These are phyloP conservation scores for Arothron firmamentum DNA, from an alignment of 2,113 vertebrate species.

Conservation along the genomic window DNA sequence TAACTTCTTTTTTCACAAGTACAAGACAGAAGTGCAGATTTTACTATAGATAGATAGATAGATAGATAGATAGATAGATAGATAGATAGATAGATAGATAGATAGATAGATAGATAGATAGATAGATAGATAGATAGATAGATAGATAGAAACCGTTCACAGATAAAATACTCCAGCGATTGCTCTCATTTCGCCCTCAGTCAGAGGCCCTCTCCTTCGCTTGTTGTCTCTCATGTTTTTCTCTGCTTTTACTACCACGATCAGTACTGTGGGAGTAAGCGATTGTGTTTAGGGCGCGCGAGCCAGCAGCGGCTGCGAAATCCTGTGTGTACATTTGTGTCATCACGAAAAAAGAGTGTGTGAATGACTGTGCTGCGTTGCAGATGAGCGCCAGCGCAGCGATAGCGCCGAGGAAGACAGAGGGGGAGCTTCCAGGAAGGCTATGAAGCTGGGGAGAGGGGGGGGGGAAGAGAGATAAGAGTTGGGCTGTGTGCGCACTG, in stretches of 20 bases:
- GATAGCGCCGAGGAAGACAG: slow-evolving; percentile 48
- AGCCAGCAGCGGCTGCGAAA: slow-evolving; percentile 50
- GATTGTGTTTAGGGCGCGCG: slow-evolving; percentile 52
- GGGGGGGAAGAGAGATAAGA: slow-evolving; percentile 15
- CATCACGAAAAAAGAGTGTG: slow-evolving; percentile 61
- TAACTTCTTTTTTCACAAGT: slow-evolving; percentile 5
- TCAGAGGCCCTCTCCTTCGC: slow-evolving; percentile 5
- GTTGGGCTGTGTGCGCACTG: slow-evolving; percentile 10
- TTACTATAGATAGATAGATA: too few species aligned
- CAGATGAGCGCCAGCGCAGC: slow-evolving; percentile 41
- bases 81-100: too few species aligned
- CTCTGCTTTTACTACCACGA: slow-evolving; percentile 51
- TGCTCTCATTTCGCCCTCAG: slow-evolving; percentile 12
- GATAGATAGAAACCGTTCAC: slow-evolving; percentile 18
- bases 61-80: too few species aligned
- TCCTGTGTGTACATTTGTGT: slow-evolving; percentile 62
- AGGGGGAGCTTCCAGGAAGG: slow-evolving; percentile 35
- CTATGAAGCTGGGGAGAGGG: slow-evolving; percentile 27
- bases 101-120: too few species aligned
- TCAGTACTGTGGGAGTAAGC: slow-evolving; percentile 53
- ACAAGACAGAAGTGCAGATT: too few species aligned
- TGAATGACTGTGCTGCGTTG: slow-evolving; percentile 50
- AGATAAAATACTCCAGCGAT: slow-evolving; percentile 47
- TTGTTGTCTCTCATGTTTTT: slow-evolving; percentile 17
- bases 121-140: too few species aligned